phyloP scores from a whole-genome alignment of 2,888 invertebrate species.

The Catocala sponsa region DNA sequence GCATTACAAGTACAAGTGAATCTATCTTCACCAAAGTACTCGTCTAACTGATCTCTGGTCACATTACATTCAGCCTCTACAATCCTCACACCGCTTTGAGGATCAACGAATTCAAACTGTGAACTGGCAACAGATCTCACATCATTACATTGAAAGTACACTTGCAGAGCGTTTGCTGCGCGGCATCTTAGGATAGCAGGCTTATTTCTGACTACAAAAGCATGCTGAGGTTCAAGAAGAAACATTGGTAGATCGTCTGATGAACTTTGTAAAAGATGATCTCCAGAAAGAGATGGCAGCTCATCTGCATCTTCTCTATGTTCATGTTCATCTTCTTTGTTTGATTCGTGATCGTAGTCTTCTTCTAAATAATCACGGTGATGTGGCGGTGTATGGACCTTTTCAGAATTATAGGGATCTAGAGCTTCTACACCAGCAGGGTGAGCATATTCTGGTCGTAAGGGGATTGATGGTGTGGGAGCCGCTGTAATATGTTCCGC shows the following conservation, averaged over 20 bases:
- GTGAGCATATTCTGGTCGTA: conserved; percentile 83
- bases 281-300: conserved; percentile 80
- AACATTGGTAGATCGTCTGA: conserved; percentile 94
- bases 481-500: conserved; percentile 69
- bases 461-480: conserved; percentile 75
- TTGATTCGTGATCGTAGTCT: conserved; percentile 81
- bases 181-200: conserved; percentile 96
- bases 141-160: conserved; percentile 97
- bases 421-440: conserved; percentile 82
- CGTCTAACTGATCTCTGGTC: conserved; percentile 96
- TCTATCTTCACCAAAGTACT: conserved; percentile 96
- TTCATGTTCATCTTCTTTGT: conserved; percentile 82
- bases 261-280: conserved; percentile 84
- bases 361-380: conserved; percentile 83
- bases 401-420: conserved; percentile 84
- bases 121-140: conserved; percentile 90
- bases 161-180: conserved; percentile 95
- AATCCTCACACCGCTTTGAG: conserved; percentile 95
- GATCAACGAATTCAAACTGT: conserved; percentile 95
- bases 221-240: conserved; percentile 94
- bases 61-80: conserved; percentile 96
- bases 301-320: conserved; percentile 84
- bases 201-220: conserved; percentile 96
- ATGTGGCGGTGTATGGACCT: conserved; percentile 71
- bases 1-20: conserved; percentile 98